Conservation (phyloP, 1,140 invertebrate species). For the Akabosia matsudoensis region DNA sequence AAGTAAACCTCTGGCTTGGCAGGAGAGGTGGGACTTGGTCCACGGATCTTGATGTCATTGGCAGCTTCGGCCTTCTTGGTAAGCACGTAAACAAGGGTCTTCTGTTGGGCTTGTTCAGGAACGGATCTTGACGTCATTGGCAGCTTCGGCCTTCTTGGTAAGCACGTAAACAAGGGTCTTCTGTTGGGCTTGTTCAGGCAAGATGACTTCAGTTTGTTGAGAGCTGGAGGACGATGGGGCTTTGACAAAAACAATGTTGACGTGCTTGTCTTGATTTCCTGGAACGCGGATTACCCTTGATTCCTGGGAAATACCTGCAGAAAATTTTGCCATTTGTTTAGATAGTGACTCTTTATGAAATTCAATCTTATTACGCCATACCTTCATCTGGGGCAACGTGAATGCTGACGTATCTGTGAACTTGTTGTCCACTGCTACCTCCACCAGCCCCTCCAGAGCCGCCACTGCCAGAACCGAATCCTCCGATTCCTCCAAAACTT, state of each 20-base stretch:
- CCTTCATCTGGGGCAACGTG: constrained; percentile 20
- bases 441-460: background rate
- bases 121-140: too few relatives aligned
- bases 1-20: constrained; percentile 7
- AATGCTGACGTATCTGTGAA: background rate
- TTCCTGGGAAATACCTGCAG: background rate
- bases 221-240: background rate
- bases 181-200: constrained; percentile 74
- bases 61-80: constrained; percentile 72
- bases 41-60: background rate
- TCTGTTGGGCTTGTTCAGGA: constrained; percentile 77
- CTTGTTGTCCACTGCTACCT: background rate
- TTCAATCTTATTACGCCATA: background rate
- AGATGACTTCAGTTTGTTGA: constrained; percentile 53
- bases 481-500: background rate
- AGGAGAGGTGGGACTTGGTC: background rate
- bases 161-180: constrained; percentile 84
- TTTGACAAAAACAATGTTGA: constrained; percentile 59
- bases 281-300: constrained; percentile 26
- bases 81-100: constrained; percentile 81
- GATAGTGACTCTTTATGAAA: background rate
- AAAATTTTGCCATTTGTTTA: background rate
- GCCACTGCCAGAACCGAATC: background rate
- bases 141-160: constrained; percentile 72
- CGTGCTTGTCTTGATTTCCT: constrained; percentile 25